Conservation (phyloP, 2,888 invertebrate species). For the Nomada lathburiana region DNA sequence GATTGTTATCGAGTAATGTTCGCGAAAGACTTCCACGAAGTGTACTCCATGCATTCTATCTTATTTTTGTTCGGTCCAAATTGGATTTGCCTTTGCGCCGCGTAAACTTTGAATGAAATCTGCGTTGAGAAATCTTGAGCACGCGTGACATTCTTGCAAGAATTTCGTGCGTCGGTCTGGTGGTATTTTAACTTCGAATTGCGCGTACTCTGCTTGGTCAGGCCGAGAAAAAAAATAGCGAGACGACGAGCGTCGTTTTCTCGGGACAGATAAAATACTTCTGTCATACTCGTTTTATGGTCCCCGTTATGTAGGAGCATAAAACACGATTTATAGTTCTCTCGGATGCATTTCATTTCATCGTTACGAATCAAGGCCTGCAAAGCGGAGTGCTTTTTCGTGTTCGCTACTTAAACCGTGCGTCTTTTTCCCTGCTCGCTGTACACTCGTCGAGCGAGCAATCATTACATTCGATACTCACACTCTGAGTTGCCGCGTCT, state of each 20-base stretch:
- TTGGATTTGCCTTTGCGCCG: too few species aligned
- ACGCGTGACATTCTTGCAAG: too few species aligned
- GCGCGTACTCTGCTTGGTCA: neutral
- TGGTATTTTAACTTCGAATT: too few species aligned
- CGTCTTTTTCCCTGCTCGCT: too few species aligned
- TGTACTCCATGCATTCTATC: too few species aligned
- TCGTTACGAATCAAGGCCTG: neutral
- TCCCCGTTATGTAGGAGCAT: neutral
- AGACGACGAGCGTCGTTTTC: neutral
- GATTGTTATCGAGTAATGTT: too few species aligned
- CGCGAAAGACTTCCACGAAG: too few species aligned
- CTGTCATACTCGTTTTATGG: neutral
- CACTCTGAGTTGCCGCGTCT: constrained; percentile 1
- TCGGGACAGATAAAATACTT: neutral
- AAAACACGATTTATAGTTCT: constrained; percentile 5
- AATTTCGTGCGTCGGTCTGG: too few species aligned
- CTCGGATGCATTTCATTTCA: constrained; percentile 12
- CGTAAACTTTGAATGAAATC: too few species aligned
- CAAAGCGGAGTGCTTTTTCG: constrained; percentile 2
- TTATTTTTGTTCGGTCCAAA: too few species aligned
- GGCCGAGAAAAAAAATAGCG: neutral
- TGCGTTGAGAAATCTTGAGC: too few species aligned
- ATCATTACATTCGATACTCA: constrained; percentile 15
- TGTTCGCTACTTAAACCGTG: neutral
- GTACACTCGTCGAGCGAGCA: neutral